Evolutionary conservation across 2,113 vertebrate genomes (phyloP), one percentile per base, ranked within the genome.

Genomic region (Canis aureus): DNA sequence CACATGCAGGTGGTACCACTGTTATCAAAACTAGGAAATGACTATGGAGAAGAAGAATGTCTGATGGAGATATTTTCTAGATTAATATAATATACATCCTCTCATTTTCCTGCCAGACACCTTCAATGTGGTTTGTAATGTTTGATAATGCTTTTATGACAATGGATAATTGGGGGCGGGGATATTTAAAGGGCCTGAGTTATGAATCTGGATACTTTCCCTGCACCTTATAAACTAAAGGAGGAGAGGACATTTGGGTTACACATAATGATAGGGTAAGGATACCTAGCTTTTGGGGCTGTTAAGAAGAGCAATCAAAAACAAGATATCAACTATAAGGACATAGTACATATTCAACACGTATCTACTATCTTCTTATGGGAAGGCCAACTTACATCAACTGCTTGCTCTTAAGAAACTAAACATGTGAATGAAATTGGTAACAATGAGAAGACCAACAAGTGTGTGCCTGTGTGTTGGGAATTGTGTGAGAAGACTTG

Each of bases 231-330:
- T 27, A 91, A 85, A n/a, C 11, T 69, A 43, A 95, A 91, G 19
- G 25, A 81, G 53, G 23, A 76, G 13, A 74, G 20, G 25, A 67
- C 5, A 60, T 93, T 78, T 91, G 8, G 67, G 11, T 79, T 60
- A 12, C 7, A 32, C 35, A 22, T 76, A 8, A 32, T n/a, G n/a
- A 32, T 43, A 12, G 15, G 25, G 25, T 69, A 82, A 67, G 19
- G 13, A 53, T 43, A 29, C 38, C 53, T 82, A 55, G 23, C 16
- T 90, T 27, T 29, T 3, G 23, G 5, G 64, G 1, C 12, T 73
- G 8, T 84, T 80, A 49, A 71, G 23, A 74, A 1, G 53, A 81
- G 29, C 69, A 93, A 95, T 49, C 66, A 92, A 73, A 97, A 93
- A 4, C 5, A 88, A 93, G 59, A 55, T 49, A 10, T 60, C 38